Base-by-base conservation (phyloP, 1,140 invertebrate genomes). In the Daktulosphaira vitifoliae region DNA sequence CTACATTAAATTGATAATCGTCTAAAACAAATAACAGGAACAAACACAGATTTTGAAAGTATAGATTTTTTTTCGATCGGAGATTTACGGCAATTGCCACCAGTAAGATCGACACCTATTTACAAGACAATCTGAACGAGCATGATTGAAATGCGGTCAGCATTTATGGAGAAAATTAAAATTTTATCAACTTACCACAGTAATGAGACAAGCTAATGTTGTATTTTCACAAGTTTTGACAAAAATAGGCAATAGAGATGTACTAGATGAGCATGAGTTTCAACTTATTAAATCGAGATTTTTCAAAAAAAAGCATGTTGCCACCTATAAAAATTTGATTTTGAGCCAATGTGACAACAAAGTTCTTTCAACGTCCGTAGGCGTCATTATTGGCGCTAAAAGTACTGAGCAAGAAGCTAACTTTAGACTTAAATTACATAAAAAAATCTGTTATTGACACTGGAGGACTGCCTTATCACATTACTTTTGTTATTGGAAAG, bases 1-100 rank as follows among this genome's bases (percentile, higher is more conserved):
- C 67, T 75, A 22, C 11, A 49, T 20, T 42, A 69, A 20, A 66
- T 76, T n/a, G 68, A 74, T 65, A 51, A 39, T 11, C 46, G 73
- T 48, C 62, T 76, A 23, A 48, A 68, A 59, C 71, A 76, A 71
- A 73, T 76, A 38, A 72, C 71, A 33, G 69, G 69, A 18, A 68
- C 44, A 20, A 66, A 70, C 48, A 49, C 69, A 65, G 37, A 44
- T 48, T 73, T 73, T 66, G 68, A 68, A 13, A 67, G 68, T 7
- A 65, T 65, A 22, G 66, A 65, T 29, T 39, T 72, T 39, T 20
- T 72, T 7, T 7, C 69, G 1, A 65, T 72, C 18, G 70, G 71
- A 2, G 67, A 72, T 64, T 67, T 72, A 11, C 46, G 65, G 25
- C 71, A 72, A 65, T 65, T 73, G 33, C 69, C 69, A 54, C 71